Conservation (phyloP, 2,113 vertebrate species). For the Balaeniceps rex region DNA sequence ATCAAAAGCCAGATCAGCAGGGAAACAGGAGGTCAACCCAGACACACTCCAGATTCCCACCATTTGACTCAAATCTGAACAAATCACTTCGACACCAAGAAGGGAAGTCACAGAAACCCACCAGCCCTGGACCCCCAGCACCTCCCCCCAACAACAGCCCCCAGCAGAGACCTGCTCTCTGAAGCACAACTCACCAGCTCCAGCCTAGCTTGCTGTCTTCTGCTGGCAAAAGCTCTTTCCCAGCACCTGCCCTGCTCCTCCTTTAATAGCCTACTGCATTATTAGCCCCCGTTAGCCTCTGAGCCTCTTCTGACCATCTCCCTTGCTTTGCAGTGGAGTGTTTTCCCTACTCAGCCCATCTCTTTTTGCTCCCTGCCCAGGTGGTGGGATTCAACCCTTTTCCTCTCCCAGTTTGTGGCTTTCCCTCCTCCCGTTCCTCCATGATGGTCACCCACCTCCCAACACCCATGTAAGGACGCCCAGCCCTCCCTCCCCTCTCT, state of each 20-base stretch:
- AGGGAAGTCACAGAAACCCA: background rate
- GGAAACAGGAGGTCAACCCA: background rate
- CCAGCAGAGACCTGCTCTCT: background rate
- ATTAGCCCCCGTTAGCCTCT: background rate
- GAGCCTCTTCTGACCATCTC: background rate
- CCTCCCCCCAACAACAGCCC: background rate
- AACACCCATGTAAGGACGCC: background rate
- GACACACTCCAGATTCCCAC: background rate
- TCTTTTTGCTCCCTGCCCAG: background rate
- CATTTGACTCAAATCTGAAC: background rate
- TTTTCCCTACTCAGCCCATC: background rate
- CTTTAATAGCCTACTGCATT: background rate
- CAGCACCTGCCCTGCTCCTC: fast-evolving
- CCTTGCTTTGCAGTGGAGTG: background rate
- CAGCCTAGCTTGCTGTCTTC: fast-evolving
- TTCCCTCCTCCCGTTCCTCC: background rate
- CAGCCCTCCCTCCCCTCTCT: background rate
- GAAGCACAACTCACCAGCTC: background rate
- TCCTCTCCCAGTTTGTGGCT: background rate
- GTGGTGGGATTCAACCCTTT: background rate
- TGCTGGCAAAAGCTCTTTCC: fast-evolving
- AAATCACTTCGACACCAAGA: background rate
- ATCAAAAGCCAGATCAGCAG: background rate
- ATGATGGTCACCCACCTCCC: background rate
- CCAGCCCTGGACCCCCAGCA: background rate